Base-by-base conservation (phyloP, 2,113 vertebrate genomes). In the Pachycephala philippinensis region DNA sequence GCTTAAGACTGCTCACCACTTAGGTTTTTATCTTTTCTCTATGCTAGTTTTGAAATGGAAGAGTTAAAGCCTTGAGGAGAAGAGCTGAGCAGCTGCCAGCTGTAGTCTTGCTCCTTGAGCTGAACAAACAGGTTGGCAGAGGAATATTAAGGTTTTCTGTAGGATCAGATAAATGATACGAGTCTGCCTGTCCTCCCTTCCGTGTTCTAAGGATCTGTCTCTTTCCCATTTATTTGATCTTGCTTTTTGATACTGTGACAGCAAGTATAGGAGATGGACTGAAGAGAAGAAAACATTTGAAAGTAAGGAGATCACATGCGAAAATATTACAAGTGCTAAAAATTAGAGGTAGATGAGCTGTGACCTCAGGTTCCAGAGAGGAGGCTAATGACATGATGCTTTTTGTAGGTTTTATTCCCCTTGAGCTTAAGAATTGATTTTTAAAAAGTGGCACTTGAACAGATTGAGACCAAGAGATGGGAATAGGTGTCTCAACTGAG, bases 371-470 rank as follows among this genome's bases (percentile, higher is more conserved):
- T 86, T 89, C 8, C 4, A 11, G 39, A 60, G 61, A 60, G 44
- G 15, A 81, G 37, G 31, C 27, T 78, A 59, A 80, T 77, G 40
- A 59, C 17, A 7, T 49, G 31, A 69, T 89, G 30, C 35, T 42
- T 70, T 84, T 88, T 53, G 56, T 49, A 33, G 15, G 10, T 78
- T 93, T 89, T 82, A 19, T 78, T 95, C 39, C 33, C 14, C 35
- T 82, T 64, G 33, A 91, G 52, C n/a, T 85, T 65, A 64, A 83
- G 91, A 95, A 71, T 56, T 60, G 69, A 22, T 91, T 91, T 96
- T 92, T 89, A 40, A 30, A 20, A 84, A 95, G 39, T 72, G 87
- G 27, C 57, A 60, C 56, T 87, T 89, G 74, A 87, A 68, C 84
- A 89, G 77, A 87, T 78, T 84, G 91, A 91, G 52, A 53, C 19